Conservation (phyloP, 2,888 invertebrate species). For the Tetanocera ferruginea region DNA sequence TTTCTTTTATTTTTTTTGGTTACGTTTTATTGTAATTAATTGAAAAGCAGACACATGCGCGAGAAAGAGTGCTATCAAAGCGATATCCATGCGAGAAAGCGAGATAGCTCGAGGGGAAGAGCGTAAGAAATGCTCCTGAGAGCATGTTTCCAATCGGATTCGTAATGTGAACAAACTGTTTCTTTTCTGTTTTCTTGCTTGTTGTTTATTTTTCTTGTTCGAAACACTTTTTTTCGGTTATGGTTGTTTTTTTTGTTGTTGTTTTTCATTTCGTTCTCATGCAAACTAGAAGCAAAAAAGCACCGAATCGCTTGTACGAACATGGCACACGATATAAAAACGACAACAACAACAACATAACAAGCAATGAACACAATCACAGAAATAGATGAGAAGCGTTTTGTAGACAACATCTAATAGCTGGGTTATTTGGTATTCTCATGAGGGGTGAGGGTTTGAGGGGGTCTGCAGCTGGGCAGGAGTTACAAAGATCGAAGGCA, state of each 20-base stretch:
- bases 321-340: slow-evolving; percentile 21
- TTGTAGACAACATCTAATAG: slow-evolving; percentile 26
- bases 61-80: background rate
- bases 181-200: background rate
- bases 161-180: slow-evolving; percentile 20
- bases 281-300: slow-evolving; percentile 11
- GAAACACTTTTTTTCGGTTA: background rate
- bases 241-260: slow-evolving; percentile 4
- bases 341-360: slow-evolving; percentile 23
- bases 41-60: slow-evolving; percentile 4
- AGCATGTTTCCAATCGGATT: slow-evolving; percentile 30
- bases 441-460: background rate
- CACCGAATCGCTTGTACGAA: slow-evolving; percentile 28
- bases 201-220: background rate
- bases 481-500: background rate
- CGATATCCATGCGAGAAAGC: background rate
- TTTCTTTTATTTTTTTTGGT: background rate
- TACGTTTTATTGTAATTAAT: slow-evolving; percentile 31
- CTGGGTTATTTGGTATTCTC: background rate
- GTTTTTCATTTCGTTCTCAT: slow-evolving; percentile 6
- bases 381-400: slow-evolving; percentile 22
- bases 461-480: background rate
- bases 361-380: slow-evolving; percentile 29
- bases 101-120: background rate
- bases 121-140: slow-evolving; percentile 1